Evolutionary conservation across 2,797 vertebrate genomes (phyloP).

Genomic region (Spatula versicolor): DNA sequence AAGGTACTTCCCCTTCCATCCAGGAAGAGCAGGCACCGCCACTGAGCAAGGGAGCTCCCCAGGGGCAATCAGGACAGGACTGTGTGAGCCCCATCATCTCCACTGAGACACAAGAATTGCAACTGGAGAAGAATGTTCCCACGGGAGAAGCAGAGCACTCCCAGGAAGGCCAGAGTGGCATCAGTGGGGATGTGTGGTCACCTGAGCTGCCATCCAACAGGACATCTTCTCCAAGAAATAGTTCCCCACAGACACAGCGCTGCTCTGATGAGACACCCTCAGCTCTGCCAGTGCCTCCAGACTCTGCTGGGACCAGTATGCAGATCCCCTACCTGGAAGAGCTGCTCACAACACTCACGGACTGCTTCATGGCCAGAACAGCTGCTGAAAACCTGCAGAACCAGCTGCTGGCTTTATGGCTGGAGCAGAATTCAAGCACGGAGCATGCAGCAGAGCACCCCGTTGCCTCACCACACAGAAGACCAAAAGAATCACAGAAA

Average conservation of each 20-base stretch:
- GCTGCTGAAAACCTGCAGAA: neutral
- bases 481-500: too few relatives aligned
- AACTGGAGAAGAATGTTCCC: neutral
- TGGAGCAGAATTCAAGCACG: neutral
- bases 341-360: neutral
- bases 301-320: fast-evolving
- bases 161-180: neutral
- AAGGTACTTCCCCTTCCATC: too few relatives aligned
- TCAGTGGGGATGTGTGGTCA: neutral
- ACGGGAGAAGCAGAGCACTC: neutral
- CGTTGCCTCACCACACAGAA: neutral
- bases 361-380: fast-evolving
- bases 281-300: neutral
- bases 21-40: neutral
- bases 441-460: neutral
- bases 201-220: neutral
- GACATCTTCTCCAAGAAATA: neutral
- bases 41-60: fast-evolving
- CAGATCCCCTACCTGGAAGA: too few relatives aligned
- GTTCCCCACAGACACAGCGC: neutral
- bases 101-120: neutral
- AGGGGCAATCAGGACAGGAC: neutral
- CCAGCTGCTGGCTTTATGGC: neutral
- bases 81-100: neutral
- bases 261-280: fast-evolving